Conservation (phyloP, 2,888 invertebrate genomes). For the Peribatodes rhomboidaria region DNA sequence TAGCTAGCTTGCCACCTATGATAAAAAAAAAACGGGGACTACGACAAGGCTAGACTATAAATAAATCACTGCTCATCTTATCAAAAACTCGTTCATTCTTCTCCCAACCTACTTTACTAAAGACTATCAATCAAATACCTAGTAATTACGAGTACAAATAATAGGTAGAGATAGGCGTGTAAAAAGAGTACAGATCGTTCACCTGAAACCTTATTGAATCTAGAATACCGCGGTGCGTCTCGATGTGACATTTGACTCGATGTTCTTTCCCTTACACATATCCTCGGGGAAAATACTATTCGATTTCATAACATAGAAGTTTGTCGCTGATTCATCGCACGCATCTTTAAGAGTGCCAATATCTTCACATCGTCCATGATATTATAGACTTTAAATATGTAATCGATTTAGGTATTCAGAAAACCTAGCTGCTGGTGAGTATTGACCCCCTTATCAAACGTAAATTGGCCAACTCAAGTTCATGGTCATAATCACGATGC, state of each 20-base stretch:
- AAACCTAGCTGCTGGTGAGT: background rate
- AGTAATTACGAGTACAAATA: background rate
- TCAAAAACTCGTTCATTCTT: too few relatives aligned
- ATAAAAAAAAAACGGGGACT: too few relatives aligned
- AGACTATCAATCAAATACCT: background rate
- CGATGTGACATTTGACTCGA: conserved; percentile 21
- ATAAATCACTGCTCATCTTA: too few relatives aligned
- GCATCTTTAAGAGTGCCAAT: background rate
- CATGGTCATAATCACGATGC: background rate
- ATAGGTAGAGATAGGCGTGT: conserved; percentile 12
- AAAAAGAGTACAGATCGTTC: conserved; percentile 8
- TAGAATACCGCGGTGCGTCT: conserved; percentile 17
- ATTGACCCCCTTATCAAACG: background rate
- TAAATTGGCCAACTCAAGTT: too few relatives aligned
- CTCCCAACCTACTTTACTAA: too few relatives aligned
- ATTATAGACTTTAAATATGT: background rate
- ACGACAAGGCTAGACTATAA: too few relatives aligned
- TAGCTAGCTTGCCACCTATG: too few relatives aligned
- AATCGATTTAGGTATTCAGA: background rate
- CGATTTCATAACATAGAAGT: conserved; percentile 26
- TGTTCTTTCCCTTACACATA: conserved; percentile 18
- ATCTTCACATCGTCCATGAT: background rate
- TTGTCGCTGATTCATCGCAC: conserved; percentile 25
- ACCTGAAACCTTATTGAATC: conserved; percentile 21
- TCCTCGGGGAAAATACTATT: conserved; percentile 24